phyloP scores from a whole-genome alignment of 2,888 invertebrate species.

The Pseudococcus longispinus region DNA sequence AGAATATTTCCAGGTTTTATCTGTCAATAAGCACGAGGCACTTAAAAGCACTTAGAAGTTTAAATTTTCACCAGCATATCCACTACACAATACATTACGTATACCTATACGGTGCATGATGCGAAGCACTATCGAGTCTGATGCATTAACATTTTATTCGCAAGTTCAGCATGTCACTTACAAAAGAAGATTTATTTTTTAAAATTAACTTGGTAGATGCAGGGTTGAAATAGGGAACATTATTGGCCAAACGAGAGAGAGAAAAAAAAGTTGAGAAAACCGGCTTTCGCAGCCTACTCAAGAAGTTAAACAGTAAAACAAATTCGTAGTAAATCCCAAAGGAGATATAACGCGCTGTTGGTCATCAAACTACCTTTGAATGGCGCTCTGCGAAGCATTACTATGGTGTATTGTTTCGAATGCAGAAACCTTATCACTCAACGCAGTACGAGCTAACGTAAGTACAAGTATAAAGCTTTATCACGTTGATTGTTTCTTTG shows the following conservation, averaged over 20 bases:
- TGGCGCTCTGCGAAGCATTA: not conserved
- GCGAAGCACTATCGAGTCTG: not conserved
- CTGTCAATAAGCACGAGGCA: not conserved
- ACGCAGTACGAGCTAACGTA: too few relatives aligned
- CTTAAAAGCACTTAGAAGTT: slow-evolving; percentile 7
- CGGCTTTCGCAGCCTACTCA: not conserved
- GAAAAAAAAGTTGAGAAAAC: not conserved
- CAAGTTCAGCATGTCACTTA: not conserved
- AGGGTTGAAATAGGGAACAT: too few relatives aligned
- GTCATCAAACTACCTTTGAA: slow-evolving; percentile 28
- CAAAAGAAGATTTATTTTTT: not conserved
- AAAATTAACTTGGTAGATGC: not conserved
- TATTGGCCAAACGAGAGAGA: too few relatives aligned
- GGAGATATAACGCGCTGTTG: slow-evolving; percentile 32
- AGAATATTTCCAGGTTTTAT: not conserved
- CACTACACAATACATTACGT: not conserved
- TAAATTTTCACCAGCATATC: not conserved
- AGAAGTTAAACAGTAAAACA: slow-evolving; percentile 24
- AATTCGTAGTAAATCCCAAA: slow-evolving; percentile 24
- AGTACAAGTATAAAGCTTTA: not conserved
- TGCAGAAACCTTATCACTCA: not conserved
- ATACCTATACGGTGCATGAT: not conserved
- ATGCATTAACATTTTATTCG: slow-evolving; percentile 9
- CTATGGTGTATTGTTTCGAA: not conserved
- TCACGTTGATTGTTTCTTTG: not conserved